Evolutionary conservation across 2,888 invertebrate species (phyloP).

Genomic region (Boloria euphrosyne): DNA sequence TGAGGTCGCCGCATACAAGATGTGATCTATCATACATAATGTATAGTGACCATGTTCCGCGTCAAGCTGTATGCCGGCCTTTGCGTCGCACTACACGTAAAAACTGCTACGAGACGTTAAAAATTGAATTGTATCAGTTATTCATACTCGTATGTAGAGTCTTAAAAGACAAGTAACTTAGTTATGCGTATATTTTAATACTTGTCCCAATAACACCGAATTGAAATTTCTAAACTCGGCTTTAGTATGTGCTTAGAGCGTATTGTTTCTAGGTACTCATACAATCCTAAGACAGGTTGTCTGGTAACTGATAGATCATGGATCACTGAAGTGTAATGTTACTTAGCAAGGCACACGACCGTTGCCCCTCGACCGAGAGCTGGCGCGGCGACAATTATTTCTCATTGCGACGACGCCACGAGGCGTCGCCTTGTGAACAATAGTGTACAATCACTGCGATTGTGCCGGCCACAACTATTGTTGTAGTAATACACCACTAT

Average conservation of each 20-base stretch:
- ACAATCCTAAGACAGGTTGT: constrained; percentile 32
- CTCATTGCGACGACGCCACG: constrained; percentile 50
- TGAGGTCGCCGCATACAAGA: constrained; percentile 77
- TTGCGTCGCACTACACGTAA: constrained; percentile 47
- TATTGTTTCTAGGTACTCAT: not conserved
- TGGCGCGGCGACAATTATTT: constrained; percentile 54
- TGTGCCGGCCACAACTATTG: constrained; percentile 68
- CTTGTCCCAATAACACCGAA: too few species aligned
- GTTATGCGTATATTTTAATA: too few species aligned
- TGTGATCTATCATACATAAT: constrained; percentile 70
- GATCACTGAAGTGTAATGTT: constrained; percentile 58
- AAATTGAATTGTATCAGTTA: too few species aligned
- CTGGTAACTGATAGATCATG: constrained; percentile 45
- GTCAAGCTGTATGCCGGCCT: constrained; percentile 55
- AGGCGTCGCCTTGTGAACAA: constrained; percentile 60
- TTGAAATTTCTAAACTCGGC: too few species aligned
- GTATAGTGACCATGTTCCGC: constrained; percentile 65
- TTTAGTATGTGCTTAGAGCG: not conserved
- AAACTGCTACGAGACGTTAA: constrained; percentile 1
- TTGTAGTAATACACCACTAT: constrained; percentile 65
- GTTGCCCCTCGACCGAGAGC: constrained; percentile 56
- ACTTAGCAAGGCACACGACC: constrained; percentile 50
- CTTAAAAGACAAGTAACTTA: too few species aligned
- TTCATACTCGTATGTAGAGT: too few species aligned
- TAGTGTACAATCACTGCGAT: constrained; percentile 72